Evolutionary conservation across 2,113 vertebrate genomes (phyloP).

Genomic region (Megaptera novaeangliae): DNA sequence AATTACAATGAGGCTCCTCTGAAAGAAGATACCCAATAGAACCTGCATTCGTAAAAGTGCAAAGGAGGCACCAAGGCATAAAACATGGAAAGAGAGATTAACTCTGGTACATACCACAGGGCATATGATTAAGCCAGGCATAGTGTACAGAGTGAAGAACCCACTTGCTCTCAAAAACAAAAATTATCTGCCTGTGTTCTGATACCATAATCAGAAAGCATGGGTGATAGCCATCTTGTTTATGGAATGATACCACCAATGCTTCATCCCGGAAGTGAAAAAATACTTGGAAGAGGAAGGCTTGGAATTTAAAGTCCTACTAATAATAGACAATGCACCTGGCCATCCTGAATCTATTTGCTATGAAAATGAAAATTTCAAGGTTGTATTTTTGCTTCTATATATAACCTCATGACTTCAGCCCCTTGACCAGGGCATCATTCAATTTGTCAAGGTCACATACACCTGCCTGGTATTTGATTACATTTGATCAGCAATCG

Average conservation of each 20-base stretch:
- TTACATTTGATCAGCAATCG: neutral
- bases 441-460: neutral
- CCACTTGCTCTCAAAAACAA: neutral
- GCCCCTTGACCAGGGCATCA: neutral
- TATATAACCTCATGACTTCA: neutral
- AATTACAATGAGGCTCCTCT: neutral
- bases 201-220: neutral
- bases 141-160: neutral
- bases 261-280: neutral
- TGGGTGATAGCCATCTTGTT: neutral
- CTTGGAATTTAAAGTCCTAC: neutral
- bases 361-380: neutral
- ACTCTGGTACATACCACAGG: neutral
- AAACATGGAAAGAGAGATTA: too few relatives aligned
- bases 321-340: neutral
- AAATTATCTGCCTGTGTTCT: neutral
- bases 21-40: neutral
- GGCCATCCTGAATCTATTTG: neutral
- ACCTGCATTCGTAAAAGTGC: neutral
- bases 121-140: neutral
- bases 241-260: neutral
- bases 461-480: neutral
- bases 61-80: neutral
- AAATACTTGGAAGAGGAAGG: neutral
- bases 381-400: neutral